Evolutionary conservation across 2,888 invertebrate species (phyloP).

Genomic region (Hyalella azteca): DNA sequence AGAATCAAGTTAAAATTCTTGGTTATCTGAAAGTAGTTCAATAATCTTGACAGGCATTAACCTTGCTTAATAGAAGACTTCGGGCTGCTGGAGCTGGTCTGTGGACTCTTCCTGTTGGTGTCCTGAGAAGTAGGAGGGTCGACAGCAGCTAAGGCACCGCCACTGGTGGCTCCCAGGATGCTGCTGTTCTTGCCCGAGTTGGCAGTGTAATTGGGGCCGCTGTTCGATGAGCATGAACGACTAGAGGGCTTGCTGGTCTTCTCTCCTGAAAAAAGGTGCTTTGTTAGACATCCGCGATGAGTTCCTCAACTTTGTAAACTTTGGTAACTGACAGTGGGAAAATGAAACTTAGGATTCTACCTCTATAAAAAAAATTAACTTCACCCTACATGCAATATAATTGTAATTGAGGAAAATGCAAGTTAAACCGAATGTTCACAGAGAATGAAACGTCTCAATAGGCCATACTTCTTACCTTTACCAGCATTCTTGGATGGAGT

Average conservation of each 20-base stretch:
- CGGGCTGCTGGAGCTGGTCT: slow-evolving; percentile 62
- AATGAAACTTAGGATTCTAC: no score
- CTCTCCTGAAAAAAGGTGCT: neutral
- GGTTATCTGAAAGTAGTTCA: no score
- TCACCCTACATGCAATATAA: no score
- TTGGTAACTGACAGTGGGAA: no score
- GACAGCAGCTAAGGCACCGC: slow-evolving; percentile 49
- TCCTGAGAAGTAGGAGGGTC: neutral
- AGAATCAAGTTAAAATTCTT: no score
- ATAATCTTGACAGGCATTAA: neutral
- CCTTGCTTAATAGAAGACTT: neutral
- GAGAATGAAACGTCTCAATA: no score
- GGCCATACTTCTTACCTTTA: slow-evolving; percentile 10
- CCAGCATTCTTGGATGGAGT: slow-evolving; percentile 11
- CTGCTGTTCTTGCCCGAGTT: slow-evolving; percentile 31
- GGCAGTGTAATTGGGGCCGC: neutral
- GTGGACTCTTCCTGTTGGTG: slow-evolving; percentile 19
- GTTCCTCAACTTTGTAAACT: no score
- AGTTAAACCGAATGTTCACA: no score
- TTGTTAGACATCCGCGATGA: no score
- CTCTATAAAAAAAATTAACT: no score
- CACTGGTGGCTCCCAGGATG: neutral
- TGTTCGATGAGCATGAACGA: neutral
- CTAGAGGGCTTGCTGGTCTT: neutral
- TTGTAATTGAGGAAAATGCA: no score